Evolutionary conservation across 1,140 invertebrate species (phyloP).

Genomic region (Trichonephila clavipes): DNA sequence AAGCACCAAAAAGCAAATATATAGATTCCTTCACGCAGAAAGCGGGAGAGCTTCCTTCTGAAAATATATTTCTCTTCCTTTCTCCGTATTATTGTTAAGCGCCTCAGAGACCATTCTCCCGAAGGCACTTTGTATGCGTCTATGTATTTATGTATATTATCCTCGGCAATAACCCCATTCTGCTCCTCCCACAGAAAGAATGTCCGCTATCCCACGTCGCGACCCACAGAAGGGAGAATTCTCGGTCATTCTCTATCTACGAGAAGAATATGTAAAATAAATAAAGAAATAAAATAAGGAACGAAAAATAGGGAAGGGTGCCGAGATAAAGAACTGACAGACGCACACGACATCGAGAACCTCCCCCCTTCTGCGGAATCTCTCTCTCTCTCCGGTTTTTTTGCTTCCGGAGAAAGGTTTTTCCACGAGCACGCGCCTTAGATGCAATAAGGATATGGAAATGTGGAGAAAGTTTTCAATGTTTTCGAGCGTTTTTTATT

Average conservation of each 20-base stretch:
- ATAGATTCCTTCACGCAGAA: constrained; percentile 65
- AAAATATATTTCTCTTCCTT: constrained; percentile 60
- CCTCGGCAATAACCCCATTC: constrained; percentile 69
- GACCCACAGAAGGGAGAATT: constrained; percentile 43
- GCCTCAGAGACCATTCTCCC: constrained; percentile 62
- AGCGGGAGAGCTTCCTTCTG: neutral
- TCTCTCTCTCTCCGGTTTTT: neutral
- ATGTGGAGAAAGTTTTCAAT: constrained; percentile 51
- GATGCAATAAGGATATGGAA: constrained; percentile 64
- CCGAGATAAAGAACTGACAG: constrained; percentile 65
- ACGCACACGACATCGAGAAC: constrained; percentile 57
- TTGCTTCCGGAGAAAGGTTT: neutral
- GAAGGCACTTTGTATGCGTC: constrained; percentile 67
- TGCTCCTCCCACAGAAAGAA: constrained; percentile 47
- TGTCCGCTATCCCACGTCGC: constrained; percentile 59
- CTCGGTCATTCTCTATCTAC: constrained; percentile 50
- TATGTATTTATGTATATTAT: constrained; percentile 76
- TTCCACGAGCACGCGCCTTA: constrained; percentile 18
- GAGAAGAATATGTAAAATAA: constrained; percentile 74
- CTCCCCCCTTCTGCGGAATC: neutral
- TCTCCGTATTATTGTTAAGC: constrained; percentile 66
- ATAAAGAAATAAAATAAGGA: constrained; percentile 65
- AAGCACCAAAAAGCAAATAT: constrained; percentile 11
- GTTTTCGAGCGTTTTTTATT: constrained; percentile 58
- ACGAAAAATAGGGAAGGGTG: constrained; percentile 32